These are phyloP conservation scores for Orbicella faveolata DNA, from an alignment of 64 coral and sea anemone genomes.

Conservation along the genomic window DNA sequence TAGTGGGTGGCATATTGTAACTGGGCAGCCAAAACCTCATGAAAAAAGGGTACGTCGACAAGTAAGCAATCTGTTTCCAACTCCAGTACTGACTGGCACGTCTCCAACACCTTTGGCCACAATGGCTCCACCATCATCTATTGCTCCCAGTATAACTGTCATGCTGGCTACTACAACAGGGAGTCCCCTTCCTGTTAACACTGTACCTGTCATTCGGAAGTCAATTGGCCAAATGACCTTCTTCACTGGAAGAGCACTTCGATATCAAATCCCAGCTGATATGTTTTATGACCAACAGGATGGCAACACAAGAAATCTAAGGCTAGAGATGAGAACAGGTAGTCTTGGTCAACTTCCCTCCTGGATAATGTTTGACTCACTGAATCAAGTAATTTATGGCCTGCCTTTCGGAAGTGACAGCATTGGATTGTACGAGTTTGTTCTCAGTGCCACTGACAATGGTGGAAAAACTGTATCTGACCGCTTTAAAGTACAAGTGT, in stretches of 20 bases:
- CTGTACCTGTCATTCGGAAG: background rate
- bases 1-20: constrained; percentile 85
- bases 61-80: constrained; percentile 45
- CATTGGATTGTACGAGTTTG: constrained; percentile 19
- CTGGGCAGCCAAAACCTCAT: constrained; percentile 73
- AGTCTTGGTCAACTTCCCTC: constrained; percentile 17
- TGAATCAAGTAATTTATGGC: constrained; percentile 68
- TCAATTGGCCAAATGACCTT: constrained; percentile 21
- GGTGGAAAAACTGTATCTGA: background rate
- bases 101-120: constrained; percentile 56
- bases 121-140: constrained; percentile 35
- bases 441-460: constrained; percentile 63
- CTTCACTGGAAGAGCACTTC: constrained; percentile 29
- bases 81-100: constrained; percentile 29
- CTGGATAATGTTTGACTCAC: constrained; percentile 62
- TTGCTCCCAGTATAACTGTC: background rate
- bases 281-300: constrained; percentile 66
- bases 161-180: constrained; percentile 47
- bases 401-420: constrained; percentile 6
- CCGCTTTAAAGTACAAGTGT: constrained; percentile 46
- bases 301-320: constrained; percentile 60
- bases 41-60: constrained; percentile 73
- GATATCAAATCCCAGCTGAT: constrained; percentile 56
- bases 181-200: background rate
- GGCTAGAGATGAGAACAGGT: constrained; percentile 49